phyloP scores from a whole-genome alignment of 2,888 invertebrate genomes.

The Sussaba pulchella region DNA sequence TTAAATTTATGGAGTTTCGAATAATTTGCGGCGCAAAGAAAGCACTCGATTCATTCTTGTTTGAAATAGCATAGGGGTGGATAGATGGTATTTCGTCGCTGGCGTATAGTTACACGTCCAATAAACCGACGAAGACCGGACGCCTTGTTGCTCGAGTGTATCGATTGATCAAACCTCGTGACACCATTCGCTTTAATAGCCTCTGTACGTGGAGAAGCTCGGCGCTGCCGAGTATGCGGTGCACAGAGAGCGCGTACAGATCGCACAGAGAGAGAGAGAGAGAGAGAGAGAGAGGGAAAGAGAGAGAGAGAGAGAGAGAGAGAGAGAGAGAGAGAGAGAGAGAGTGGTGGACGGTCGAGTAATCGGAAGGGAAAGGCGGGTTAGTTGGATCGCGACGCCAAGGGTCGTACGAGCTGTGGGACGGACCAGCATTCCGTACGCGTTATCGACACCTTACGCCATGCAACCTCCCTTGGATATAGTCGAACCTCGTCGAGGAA shows the following conservation, averaged over 20 bases:
- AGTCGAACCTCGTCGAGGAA: slow-evolving; percentile 53
- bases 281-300: too few relatives aligned
- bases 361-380: slow-evolving; percentile 15
- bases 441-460: slow-evolving; percentile 58
- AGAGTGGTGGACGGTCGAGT: slow-evolving; percentile 1
- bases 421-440: slow-evolving; percentile 6
- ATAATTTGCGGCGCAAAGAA: too few relatives aligned
- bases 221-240: slow-evolving; percentile 20
- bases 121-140: slow-evolving; percentile 49
- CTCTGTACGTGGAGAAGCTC: slow-evolving; percentile 28
- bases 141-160: slow-evolving; percentile 55
- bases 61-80: too few relatives aligned
- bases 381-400: slow-evolving; percentile 34
- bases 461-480: slow-evolving; percentile 23
- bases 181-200: slow-evolving; percentile 59
- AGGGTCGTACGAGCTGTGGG: slow-evolving; percentile 43
- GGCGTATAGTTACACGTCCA: slow-evolving; percentile 11
- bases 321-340: too few relatives aligned
- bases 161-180: slow-evolving; percentile 62
- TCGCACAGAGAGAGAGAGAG: too few relatives aligned
- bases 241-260: too few relatives aligned
- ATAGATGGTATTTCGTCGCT: neutral
- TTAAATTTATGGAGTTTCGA: too few relatives aligned
- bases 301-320: too few relatives aligned
- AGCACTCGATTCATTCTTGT: too few relatives aligned